Conservation (phyloP, 1,140 invertebrate species). For the Manduca sexta region DNA sequence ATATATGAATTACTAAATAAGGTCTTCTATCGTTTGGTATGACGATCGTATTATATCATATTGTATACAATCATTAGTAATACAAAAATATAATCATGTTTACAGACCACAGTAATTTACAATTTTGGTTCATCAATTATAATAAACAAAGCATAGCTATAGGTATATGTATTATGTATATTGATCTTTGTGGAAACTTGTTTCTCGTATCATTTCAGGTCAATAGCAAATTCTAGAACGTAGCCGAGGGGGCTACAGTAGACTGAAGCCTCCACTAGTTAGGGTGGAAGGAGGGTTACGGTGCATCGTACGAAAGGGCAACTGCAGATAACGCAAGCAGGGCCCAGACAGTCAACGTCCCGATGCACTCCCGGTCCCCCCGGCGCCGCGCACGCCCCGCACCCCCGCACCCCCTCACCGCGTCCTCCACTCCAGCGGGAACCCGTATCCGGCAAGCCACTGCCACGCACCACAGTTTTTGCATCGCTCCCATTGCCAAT, state of each 20-base stretch:
- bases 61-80: too few species aligned
- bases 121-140: too few species aligned
- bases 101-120: too few species aligned
- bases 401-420: slow-evolving; percentile 12
- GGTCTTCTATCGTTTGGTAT: too few species aligned
- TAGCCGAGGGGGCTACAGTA: slow-evolving; percentile 48
- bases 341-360: slow-evolving; percentile 69
- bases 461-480: slow-evolving; percentile 54
- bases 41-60: too few species aligned
- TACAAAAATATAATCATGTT: too few species aligned
- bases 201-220: slow-evolving; percentile 49
- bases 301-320: slow-evolving; percentile 70
- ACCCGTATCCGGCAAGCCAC: slow-evolving; percentile 57
- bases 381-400: slow-evolving; percentile 19
- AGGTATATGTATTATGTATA: too few species aligned
- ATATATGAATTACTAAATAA: too few species aligned
- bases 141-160: too few species aligned
- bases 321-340: slow-evolving; percentile 68
- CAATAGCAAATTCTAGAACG: slow-evolving; percentile 56
- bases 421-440: slow-evolving; percentile 41
- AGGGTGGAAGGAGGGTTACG: slow-evolving; percentile 62
- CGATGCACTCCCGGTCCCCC: slow-evolving; percentile 54
- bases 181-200: slow-evolving; percentile 18
- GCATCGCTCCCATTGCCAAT: slow-evolving; percentile 34
- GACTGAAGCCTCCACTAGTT: slow-evolving; percentile 42